Conservation (phyloP, 2,888 invertebrate species). For the Drepanosiphum platanoidis region DNA sequence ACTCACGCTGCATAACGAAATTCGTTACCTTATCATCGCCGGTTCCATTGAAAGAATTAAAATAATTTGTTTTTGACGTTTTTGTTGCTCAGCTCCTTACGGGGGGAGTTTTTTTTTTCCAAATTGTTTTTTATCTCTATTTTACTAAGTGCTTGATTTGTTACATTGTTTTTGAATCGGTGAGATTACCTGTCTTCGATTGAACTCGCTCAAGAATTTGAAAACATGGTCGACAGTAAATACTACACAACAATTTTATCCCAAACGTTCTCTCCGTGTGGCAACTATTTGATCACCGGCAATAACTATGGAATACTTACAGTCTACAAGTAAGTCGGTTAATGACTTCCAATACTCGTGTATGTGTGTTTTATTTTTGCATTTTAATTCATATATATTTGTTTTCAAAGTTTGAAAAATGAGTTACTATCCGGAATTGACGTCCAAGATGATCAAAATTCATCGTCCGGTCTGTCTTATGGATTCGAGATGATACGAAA, state of each 20-base stretch:
- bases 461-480: slow-evolving; percentile 67
- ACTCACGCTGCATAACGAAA: neutral
- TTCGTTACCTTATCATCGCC: neutral
- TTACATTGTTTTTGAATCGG: too few relatives aligned
- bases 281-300: slow-evolving; percentile 82
- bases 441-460: slow-evolving; percentile 50
- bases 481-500: slow-evolving; percentile 73
- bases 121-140: too few relatives aligned
- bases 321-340: slow-evolving; percentile 83
- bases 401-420: slow-evolving; percentile 73
- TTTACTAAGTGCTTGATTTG: too few relatives aligned
- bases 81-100: too few relatives aligned
- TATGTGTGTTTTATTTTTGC: too few relatives aligned
- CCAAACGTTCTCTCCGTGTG: slow-evolving; percentile 85
- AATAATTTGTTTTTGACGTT: too few relatives aligned
- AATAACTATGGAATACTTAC: slow-evolving; percentile 87
- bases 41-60: too few relatives aligned
- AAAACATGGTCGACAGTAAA: slow-evolving; percentile 68
- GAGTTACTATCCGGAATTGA: slow-evolving; percentile 73
- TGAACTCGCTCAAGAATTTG: neutral
- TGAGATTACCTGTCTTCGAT: neutral
- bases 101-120: too few relatives aligned
- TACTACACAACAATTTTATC: slow-evolving; percentile 84
- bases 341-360: too few relatives aligned
- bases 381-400: neutral